Base-by-base conservation (phyloP, 2,797 vertebrate genomes). In the Cercopithecus mitis region DNA sequence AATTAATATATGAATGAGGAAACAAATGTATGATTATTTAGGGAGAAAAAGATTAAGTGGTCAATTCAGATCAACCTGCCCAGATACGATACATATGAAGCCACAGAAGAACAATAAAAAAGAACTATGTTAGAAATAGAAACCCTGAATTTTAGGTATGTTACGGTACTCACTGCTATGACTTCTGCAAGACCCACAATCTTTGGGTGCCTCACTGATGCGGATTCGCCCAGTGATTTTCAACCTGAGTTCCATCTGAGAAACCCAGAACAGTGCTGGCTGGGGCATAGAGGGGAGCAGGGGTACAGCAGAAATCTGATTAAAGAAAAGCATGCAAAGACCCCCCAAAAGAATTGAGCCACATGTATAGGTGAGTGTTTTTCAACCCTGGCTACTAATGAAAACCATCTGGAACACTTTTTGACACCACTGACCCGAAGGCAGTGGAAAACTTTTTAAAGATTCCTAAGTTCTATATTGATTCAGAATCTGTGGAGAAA, bases 71-170 rank as follows among this genome's bases (percentile, higher is more conserved):
- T 92, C 82, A 95, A 58, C 10, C 7, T 82, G 45, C 43, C 64
- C 7, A 86, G 27, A 92, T 2, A 87, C 12, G 50, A 91, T n/a
- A 76, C 22, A 90, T 90, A 84, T 41, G 36, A 86, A 94, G 93
- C 52, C 5, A 82, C 6, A 61, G 50, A 90, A 58, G 2, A 80
- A 5, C 64, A 80, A 94, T 39, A 88, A 95, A n/a, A 89, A 94
- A 94, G 81, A 91, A 77, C 27, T 70, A 43, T 94, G n/a, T 93
- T 79, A 95, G 41, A 76, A 94, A 93, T 85, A 91, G 39, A 91
- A 90, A 92, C 14, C 27, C 43, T 89, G 47, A 88, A 88, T 77
- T 96, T 84, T 79, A 67, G 9, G 82, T 72, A 82, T 20, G 39
- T 70, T 79, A 81, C 88, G 45, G 64, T 72, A 88, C 47, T 96